Percentiles rank a stretch among this genome's conserved stretches.
Conservation (phyloP, 2,113 vertebrate species). For the Fregetta grallaria region DNA sequence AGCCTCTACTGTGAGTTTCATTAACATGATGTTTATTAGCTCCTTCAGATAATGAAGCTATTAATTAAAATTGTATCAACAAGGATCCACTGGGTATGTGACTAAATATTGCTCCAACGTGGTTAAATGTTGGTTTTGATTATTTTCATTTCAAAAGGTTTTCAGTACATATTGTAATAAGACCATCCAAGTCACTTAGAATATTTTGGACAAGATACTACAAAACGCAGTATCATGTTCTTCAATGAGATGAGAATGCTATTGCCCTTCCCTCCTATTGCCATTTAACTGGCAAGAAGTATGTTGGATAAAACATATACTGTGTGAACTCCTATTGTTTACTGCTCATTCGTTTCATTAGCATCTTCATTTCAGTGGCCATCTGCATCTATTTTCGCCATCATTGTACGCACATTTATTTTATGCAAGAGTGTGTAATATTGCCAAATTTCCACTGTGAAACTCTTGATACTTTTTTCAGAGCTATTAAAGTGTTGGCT, state of each 20-base stretch:
- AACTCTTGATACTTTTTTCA: not conserved
- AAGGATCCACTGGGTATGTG: not conserved
- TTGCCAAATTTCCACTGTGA: not conserved
- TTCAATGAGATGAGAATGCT: not conserved
- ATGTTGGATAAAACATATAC: not conserved
- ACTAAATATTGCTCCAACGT: not conserved
- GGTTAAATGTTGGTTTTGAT: not conserved
- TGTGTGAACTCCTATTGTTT: not conserved
- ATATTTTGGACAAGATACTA: not conserved
- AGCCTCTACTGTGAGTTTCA: not conserved
- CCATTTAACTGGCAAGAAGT: not conserved
- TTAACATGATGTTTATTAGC: conserved; percentile 18
- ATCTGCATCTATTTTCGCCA: not conserved
- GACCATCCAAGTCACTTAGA: not conserved
- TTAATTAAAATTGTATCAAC: conserved; percentile 14
- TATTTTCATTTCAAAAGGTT: not conserved
- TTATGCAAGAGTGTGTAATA: not conserved
- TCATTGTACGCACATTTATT: not conserved
- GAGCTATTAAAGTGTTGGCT: not conserved
- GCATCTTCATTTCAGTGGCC: not conserved
- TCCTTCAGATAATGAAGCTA: conserved; percentile 21
- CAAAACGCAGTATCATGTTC: not conserved
- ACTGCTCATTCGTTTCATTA: not conserved
- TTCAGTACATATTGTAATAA: not conserved
- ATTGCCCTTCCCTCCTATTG: not conserved